phyloP scores from a whole-genome alignment of 2,888 invertebrate genomes.

The Acleris sparsana region DNA sequence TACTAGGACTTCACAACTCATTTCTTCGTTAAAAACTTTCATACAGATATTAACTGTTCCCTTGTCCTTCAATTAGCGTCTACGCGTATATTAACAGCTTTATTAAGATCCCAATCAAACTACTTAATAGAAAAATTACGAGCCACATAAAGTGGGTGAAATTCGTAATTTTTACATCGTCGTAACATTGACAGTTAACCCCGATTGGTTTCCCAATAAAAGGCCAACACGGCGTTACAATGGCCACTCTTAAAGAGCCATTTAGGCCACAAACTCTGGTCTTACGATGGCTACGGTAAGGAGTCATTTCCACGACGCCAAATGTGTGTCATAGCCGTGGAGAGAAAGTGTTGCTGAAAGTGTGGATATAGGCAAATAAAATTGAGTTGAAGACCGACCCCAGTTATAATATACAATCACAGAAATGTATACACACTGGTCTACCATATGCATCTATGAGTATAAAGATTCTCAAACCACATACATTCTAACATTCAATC shows the following conservation, averaged over 20 bases:
- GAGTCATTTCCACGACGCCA: conserved; percentile 30
- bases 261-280: conserved; percentile 25
- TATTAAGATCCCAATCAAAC: conserved; percentile 25
- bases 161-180: conserved; percentile 16
- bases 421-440: too few species aligned
- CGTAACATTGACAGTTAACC: conserved; percentile 33
- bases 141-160: conserved; percentile 23
- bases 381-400: too few species aligned
- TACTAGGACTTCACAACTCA: background rate
- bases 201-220: conserved; percentile 28
- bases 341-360: background rate
- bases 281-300: conserved; percentile 21
- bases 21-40: background rate
- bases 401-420: too few species aligned
- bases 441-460: too few species aligned
- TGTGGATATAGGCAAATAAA: conserved; percentile 2
- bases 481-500: too few species aligned
- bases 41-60: background rate
- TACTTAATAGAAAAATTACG: conserved; percentile 35
- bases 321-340: conserved; percentile 15
- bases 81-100: conserved; percentile 24
- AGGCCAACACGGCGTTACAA: conserved; percentile 26
- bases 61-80: conserved; percentile 5
- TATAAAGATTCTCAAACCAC: too few species aligned
- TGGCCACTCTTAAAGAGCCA: conserved; percentile 25